phyloP scores from a whole-genome alignment of 2,888 invertebrate species.

The Chromoteleia sp. region DNA sequence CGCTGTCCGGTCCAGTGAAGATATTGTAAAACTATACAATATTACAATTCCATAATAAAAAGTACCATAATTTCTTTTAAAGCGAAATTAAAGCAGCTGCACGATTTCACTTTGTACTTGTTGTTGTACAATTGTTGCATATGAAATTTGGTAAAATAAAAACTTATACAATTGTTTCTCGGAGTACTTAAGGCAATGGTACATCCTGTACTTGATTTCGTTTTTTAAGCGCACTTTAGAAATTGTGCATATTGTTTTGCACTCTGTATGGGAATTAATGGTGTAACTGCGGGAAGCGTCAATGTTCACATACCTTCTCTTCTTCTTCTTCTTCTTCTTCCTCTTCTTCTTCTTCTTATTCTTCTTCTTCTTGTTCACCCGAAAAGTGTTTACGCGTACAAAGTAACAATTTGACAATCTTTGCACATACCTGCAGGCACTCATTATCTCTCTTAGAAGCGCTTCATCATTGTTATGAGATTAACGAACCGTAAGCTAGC shows the following conservation, averaged over 20 bases:
- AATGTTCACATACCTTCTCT: slow-evolving; percentile 17
- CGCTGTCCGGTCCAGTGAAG: no score
- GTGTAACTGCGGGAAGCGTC: slow-evolving; percentile 31
- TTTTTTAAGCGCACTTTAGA: slow-evolving; percentile 13
- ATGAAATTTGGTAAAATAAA: slow-evolving; percentile 9
- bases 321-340: no score
- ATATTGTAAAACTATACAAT: no score
- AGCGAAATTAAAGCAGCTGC: no score
- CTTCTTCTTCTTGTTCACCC: slow-evolving; percentile 3
- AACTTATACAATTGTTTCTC: slow-evolving; percentile 23
- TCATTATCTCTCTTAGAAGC: slow-evolving; percentile 61
- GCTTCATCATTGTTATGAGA: slow-evolving; percentile 66
- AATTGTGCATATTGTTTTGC: slow-evolving; percentile 37
- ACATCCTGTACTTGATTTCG: slow-evolving; percentile 41
- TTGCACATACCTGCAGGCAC: slow-evolving; percentile 35
- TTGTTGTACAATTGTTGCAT: no score
- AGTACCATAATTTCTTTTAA: no score
- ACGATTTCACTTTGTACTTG: no score
- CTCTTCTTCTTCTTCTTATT: no score
- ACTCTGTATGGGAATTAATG: slow-evolving; percentile 32
- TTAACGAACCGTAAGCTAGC: slow-evolving; percentile 68
- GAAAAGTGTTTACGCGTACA: slow-evolving; percentile 43
- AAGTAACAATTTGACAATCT: slow-evolving; percentile 61
- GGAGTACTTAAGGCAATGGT: neutral
- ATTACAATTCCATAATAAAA: no score